These are phyloP conservation scores for Willisornis vidua DNA, from an alignment of 2,113 vertebrate genomes.

Conservation along the genomic window DNA sequence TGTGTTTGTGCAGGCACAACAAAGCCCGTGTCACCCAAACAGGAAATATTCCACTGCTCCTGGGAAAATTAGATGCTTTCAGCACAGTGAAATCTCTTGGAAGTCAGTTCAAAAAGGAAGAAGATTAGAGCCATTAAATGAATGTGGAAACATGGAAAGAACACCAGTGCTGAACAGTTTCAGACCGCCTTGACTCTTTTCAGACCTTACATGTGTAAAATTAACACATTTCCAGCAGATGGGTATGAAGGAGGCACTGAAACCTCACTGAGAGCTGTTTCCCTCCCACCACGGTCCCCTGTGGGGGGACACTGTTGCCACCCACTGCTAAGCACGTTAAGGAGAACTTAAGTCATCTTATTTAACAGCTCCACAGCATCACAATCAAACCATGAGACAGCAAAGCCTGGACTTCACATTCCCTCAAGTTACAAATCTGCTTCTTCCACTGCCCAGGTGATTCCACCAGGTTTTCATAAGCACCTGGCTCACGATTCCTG, in stretches of 20 bases:
- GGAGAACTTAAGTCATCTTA: not conserved
- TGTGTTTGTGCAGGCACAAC: not conserved
- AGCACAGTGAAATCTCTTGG: not conserved
- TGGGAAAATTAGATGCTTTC: not conserved
- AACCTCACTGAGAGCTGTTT: not conserved
- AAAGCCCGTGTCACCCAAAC: not conserved
- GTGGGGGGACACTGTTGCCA: not conserved
- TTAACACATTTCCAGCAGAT: not conserved
- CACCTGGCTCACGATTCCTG: not conserved
- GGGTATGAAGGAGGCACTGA: not conserved
- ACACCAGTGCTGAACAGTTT: fast-evolving
- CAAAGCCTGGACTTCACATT: not conserved
- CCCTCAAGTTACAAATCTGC: not conserved
- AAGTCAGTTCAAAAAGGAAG: not conserved
- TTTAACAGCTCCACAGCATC: not conserved
- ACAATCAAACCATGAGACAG: not conserved
- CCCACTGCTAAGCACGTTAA: not conserved
- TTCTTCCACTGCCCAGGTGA: not conserved
- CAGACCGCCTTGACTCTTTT: not conserved
- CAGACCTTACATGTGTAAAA: not conserved
- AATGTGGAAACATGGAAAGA: not conserved
- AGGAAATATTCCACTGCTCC: not conserved
- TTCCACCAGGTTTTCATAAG: not conserved
- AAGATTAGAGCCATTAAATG: not conserved
- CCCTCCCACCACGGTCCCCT: fast-evolving